Evolutionary conservation across 2,113 vertebrate species (phyloP).

Genomic region (Paraplagusia blochii): DNA sequence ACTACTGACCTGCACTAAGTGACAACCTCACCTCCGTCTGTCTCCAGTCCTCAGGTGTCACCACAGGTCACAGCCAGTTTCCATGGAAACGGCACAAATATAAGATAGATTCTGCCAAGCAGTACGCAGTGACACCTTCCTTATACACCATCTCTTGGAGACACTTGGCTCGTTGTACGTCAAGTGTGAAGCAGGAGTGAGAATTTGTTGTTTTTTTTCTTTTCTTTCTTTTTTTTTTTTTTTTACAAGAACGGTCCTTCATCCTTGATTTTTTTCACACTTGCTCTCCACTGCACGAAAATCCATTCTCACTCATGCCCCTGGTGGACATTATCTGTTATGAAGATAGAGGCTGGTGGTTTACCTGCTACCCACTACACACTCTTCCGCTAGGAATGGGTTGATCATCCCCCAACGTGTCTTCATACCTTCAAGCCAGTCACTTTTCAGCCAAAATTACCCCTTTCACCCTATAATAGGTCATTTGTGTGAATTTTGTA

Average conservation of each 20-base stretch:
- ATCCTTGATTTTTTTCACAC: conserved; percentile 50
- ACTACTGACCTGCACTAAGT: conserved; percentile 35
- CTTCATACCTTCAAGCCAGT: too few relatives aligned
- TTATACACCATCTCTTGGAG: conserved; percentile 35
- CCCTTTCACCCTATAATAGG: too few relatives aligned
- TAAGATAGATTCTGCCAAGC: conserved; percentile 52
- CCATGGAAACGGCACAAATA: conserved; percentile 61
- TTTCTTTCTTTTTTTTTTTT: conserved; percentile 26
- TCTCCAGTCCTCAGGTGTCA: conserved; percentile 38
- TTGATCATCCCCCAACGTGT: too few relatives aligned
- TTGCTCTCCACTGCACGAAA: conserved; percentile 33
- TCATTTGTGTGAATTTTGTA: too few relatives aligned
- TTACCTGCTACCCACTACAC: too few relatives aligned
- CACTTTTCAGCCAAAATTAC: too few relatives aligned
- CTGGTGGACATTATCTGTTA: conserved; percentile 51
- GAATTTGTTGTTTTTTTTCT: conserved; percentile 73
- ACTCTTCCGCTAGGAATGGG: too few relatives aligned
- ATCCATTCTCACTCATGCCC: conserved; percentile 50
- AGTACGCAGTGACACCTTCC: conserved; percentile 57
- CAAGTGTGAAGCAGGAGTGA: conserved; percentile 68
- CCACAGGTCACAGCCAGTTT: conserved; percentile 53
- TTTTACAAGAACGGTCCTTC: conserved; percentile 51
- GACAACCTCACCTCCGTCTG: conserved; percentile 38
- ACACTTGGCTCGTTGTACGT: conserved; percentile 65
- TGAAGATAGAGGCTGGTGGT: too few relatives aligned